Conservation (phyloP, 53 echinoderm and acorn worm species). For the Echinarachnius parma region DNA sequence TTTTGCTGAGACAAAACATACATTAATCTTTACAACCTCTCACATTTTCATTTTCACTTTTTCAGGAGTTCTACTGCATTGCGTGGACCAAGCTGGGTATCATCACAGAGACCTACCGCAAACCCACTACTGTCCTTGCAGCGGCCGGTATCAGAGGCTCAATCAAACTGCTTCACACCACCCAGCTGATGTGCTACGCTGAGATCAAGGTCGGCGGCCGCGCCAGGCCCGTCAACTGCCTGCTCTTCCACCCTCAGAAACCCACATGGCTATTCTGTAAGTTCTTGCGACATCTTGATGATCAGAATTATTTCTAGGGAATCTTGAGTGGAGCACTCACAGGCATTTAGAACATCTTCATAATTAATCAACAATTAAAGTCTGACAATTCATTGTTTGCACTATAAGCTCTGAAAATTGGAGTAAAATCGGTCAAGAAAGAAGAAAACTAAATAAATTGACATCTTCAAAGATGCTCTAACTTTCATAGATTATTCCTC, state of each 20-base stretch:
- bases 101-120: conserved; percentile 41
- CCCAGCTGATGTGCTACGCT: conserved; percentile 84
- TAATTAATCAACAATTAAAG: no score
- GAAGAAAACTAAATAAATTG: no score
- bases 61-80: conserved; percentile 93
- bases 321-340: no score
- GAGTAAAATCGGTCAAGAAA: no score
- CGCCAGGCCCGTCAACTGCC: conserved; percentile 76
- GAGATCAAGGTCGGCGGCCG: conserved; percentile 64
- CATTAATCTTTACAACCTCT: background rate
- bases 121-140: conserved; percentile 71
- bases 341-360: no score
- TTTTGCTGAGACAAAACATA: conserved; percentile 75
- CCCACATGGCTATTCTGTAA: conserved; percentile 95
- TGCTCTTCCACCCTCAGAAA: conserved; percentile 77
- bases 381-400: no score
- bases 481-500: no score
- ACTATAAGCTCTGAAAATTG: no score
- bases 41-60: background rate
- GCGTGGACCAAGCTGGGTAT: conserved; percentile 92
- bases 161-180: conserved; percentile 85
- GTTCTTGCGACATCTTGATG: no score
- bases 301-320: no score
- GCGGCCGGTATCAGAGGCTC: conserved; percentile 79
- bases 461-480: no score